Base-by-base conservation (phyloP, 2,888 invertebrate genomes). In the Pyrochroa serraticornis region DNA sequence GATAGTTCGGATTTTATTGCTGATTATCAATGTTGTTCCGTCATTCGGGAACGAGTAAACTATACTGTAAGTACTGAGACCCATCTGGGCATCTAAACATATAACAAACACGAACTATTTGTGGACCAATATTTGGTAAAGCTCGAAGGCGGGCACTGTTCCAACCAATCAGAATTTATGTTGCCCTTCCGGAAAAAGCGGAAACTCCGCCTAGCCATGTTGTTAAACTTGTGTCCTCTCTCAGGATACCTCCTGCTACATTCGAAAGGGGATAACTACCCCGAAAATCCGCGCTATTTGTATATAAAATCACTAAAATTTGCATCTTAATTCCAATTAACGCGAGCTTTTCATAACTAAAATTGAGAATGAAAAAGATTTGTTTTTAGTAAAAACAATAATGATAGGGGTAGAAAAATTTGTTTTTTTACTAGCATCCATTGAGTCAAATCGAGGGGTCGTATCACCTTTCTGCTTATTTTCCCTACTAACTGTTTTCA, bases 81-180 rank as follows among this genome's bases (percentile, higher is more conserved):
- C 74, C 75, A 77, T 77, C 78, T 75, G 77, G 76, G 75, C 74
- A 76, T 77, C 79, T 76, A 80, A 80, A 80, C 79, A 80, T 78
- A 72, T 75, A 77, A 79, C 77, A 80, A 80, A 79, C 79, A 80
- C 73, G 71, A 71, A 75, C 77, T 79, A 80, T 80, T 80, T 80
- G 79, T 80, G 76, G 75, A 77, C 79, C 79, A 80, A 80, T 79
- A 80, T 80, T 80, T 80, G 79, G 73, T 76, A 80, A 80, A 79
- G 75, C 71, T 71, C 65, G 70, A 70, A 72, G 78, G 78, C 75
- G 77, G 75, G 68, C 63, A 71, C 57, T 51, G 47, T 51, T 58
- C 46, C 67, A 63, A 68, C 80, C 79, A 79, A 80, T 79, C 68
- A 60, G 60, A 63, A 63, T 39, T 44, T 58, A 55, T 49, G 50